Evolutionary conservation across 2,113 vertebrate species (phyloP).

Genomic region (Scomber japonicus): DNA sequence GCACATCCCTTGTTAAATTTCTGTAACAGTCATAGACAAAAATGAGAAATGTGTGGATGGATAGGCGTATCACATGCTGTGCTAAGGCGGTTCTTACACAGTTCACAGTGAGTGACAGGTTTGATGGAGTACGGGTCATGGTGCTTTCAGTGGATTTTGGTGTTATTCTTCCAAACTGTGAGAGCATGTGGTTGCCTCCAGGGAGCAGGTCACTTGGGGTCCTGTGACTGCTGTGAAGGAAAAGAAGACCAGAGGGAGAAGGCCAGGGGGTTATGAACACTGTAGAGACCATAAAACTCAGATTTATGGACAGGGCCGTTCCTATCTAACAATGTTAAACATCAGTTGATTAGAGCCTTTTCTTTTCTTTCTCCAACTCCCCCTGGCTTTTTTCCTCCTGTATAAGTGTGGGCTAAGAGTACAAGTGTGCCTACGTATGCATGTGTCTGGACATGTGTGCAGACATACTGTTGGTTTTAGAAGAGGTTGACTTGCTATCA

Average conservation of each 20-base stretch:
- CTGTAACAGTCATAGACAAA: background rate
- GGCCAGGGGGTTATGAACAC: slow-evolving; percentile 59
- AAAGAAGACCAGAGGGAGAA: slow-evolving; percentile 49
- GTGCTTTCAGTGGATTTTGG: slow-evolving; percentile 26
- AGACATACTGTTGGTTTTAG: slow-evolving; percentile 27
- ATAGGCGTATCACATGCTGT: background rate
- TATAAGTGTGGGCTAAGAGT: background rate
- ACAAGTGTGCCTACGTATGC: slow-evolving; percentile 13
- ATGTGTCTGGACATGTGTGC: slow-evolving; percentile 13
- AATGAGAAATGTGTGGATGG: background rate
- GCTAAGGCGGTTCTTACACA: background rate
- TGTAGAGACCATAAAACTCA: slow-evolving; percentile 62
- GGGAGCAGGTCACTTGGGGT: slow-evolving; percentile 52
- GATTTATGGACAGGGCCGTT: slow-evolving; percentile 68
- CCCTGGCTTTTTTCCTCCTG: slow-evolving; percentile 21
- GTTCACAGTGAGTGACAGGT: slow-evolving; percentile 7
- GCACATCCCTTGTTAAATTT: background rate
- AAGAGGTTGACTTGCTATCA: background rate
- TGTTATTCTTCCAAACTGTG: slow-evolving; percentile 36
- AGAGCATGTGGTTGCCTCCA: slow-evolving; percentile 44
- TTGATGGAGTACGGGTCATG: slow-evolving; percentile 50
- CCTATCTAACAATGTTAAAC: slow-evolving; percentile 49
- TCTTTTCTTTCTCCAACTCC: slow-evolving; percentile 9
- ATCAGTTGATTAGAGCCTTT: slow-evolving; percentile 47
- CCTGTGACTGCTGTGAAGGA: slow-evolving; percentile 39